Evolutionary conservation across 2,113 vertebrate genomes (phyloP), one percentile per base, ranked within the genome.

Genomic region (Protobothrops flavoviridis): DNA sequence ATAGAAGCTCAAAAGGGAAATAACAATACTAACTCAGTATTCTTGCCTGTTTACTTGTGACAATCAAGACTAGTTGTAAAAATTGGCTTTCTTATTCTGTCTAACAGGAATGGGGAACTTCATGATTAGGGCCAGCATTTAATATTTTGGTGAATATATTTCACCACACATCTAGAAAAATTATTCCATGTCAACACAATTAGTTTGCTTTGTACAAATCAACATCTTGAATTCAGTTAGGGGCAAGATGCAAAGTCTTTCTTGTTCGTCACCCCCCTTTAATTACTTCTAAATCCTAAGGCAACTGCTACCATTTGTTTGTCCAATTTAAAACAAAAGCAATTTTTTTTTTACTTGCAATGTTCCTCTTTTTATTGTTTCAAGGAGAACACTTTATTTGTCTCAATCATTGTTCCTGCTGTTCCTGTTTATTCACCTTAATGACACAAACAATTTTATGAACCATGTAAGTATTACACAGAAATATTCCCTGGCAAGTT

Each of bases 381-480:
- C 48, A n/a, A 61, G 87, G 55, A 85, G 85, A 81, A 43, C 90
- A 85, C 57, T 17, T 61, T 56, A 69, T 4, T 52, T 87, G 92
- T 86, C 21, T 26, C 20, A 89, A 92, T 90, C 33, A 48, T 52
- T 91, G 45, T 91, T 85, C 53, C 86, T 85, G n/a, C 91, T 88
- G 64, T 55, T 93, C 81, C 20, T 2, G 5, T 12, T 12, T 26
- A 90, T 55, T 50, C 15, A 53, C 29, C 88, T 17, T 43, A 4
- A 23, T 88, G 55, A 89, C 45, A 96, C 52, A 87, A 93, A 93
- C 95, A 12, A 9, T 24, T 91, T 92, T 95, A 74, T 89, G 88
- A 96, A 96, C 61, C 91, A 87, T 92, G 59, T 61, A 91, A 69
- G 23, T 39, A 90, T 92, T 91, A 59, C 87, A 90, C 20, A 55